Evolutionary conservation across 2,797 vertebrate species (phyloP).

Genomic region (Pyrocephalus nanus): DNA sequence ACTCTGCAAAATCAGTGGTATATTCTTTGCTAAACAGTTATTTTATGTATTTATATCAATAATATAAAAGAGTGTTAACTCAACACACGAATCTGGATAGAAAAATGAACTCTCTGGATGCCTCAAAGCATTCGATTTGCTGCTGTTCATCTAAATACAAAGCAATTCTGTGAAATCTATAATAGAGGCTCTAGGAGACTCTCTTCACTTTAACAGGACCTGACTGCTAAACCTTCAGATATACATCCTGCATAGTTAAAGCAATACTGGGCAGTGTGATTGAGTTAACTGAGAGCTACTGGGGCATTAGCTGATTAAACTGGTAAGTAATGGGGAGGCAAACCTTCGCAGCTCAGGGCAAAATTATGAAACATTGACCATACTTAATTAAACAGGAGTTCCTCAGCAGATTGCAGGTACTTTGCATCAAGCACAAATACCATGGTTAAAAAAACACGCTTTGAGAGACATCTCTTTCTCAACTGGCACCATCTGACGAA

Average conservation of each 20-base stretch:
- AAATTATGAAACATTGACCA: neutral
- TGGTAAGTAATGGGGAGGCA: neutral
- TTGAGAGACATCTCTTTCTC: neutral
- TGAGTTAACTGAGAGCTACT: neutral
- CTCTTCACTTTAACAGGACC: neutral
- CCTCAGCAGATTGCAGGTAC: neutral
- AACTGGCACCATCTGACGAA: neutral
- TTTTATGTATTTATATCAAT: neutral
- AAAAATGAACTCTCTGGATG: neutral
- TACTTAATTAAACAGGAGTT: neutral
- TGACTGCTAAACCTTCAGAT: neutral
- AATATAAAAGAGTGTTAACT: neutral
- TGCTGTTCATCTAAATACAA: neutral
- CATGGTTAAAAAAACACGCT: neutral
- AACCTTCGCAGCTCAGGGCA: neutral
- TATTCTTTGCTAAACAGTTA: neutral
- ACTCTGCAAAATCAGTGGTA: neutral
- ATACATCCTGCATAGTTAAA: accelerated
- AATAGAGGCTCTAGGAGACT: neutral
- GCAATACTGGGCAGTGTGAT: neutral
- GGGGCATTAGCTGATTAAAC: neutral
- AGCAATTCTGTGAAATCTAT: neutral
- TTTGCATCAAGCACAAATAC: neutral
- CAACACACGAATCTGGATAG: neutral
- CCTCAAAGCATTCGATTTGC: neutral